Base-by-base conservation (phyloP, 1,140 invertebrate genomes). In the Euura lappo region DNA sequence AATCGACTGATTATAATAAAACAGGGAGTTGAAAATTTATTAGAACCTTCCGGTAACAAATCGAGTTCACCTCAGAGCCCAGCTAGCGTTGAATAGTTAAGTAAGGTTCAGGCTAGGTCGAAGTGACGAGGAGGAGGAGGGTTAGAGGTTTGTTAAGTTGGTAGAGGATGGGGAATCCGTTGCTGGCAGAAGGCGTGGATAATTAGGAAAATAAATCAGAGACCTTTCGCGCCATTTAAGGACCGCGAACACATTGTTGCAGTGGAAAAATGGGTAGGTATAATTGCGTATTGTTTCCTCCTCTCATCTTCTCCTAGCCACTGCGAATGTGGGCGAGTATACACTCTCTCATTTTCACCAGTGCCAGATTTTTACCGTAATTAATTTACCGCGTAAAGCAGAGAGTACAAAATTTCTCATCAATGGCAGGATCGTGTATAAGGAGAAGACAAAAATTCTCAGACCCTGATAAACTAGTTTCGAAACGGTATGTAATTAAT, bases 71-170 rank as follows among this genome's bases (percentile, higher is more conserved):
- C 51, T 6, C 51, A n/a, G 51, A 60, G 8, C 51, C 13, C 51
- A n/a, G 6, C 47, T 11, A 51, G 51, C 51, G 10, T 60, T 1
- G 51, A n/a, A n/a, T 60, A n/a, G 51, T 6, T 8, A n/a, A 60
- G 28, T 28, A 28, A 28, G 28, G 28, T 28, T 28, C 28, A 28
- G 28, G 28, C 47, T 51, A 66, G 71, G 60, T 68, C 70, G 65
- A 43, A 51, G 6, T 69, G 65, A 67, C 68, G 4, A 64, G 64
- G 66, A 72, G 42, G 64, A 65, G 8, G 71, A 45, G 44, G 42
- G 70, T 68, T 13, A 70, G 69, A 76, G 66, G 69, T 68, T 73
- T 70, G 65, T 65, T 47, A 13, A 60, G 60, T 68, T 60, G 70
- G 66, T 66, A 13, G 42, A 73, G 72, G 66, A 68, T 10, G 44